Conservation (phyloP, 30 jellyfish, hydroid and myxozoan genomes). For the Cassiopea xamachana region DNA sequence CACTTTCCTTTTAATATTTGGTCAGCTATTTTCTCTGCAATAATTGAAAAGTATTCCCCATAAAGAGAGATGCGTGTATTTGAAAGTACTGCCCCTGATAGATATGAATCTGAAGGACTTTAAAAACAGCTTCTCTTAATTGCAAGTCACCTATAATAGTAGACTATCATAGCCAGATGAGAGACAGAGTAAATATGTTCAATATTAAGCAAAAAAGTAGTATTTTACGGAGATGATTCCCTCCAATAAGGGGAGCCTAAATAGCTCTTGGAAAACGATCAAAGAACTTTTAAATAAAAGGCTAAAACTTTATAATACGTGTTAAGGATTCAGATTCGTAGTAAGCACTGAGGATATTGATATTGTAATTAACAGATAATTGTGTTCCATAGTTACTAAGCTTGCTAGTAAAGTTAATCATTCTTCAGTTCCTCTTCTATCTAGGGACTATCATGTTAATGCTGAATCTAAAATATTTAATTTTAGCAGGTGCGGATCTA, state of each 20-base stretch:
- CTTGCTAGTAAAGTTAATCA: no score
- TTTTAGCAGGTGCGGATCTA: no score
- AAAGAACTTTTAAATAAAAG: no score
- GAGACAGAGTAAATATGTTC: constrained; percentile 14
- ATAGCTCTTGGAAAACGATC: no score
- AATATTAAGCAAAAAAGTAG: not conserved
- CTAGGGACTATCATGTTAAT: no score
- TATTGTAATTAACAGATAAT: not conserved
- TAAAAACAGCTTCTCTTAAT: constrained; percentile 9
- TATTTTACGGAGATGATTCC: no score
- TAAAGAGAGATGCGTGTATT: constrained; percentile 35
- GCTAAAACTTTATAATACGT: no score
- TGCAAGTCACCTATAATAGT: constrained; percentile 14
- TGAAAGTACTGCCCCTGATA: constrained; percentile 49
- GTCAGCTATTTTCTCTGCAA: constrained; percentile 17
- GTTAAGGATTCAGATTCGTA: no score
- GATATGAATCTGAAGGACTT: constrained; percentile 24
- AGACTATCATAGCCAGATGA: constrained; percentile 15
- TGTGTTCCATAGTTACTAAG: not conserved
- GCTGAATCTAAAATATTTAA: no score
- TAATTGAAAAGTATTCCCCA: constrained; percentile 39
- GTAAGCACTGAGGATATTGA: not conserved
- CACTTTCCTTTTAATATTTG: not conserved
- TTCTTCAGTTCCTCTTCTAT: no score
- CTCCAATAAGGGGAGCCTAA: no score